Conservation (phyloP, 2,888 invertebrate species). For the Drosophila kuntzei region DNA sequence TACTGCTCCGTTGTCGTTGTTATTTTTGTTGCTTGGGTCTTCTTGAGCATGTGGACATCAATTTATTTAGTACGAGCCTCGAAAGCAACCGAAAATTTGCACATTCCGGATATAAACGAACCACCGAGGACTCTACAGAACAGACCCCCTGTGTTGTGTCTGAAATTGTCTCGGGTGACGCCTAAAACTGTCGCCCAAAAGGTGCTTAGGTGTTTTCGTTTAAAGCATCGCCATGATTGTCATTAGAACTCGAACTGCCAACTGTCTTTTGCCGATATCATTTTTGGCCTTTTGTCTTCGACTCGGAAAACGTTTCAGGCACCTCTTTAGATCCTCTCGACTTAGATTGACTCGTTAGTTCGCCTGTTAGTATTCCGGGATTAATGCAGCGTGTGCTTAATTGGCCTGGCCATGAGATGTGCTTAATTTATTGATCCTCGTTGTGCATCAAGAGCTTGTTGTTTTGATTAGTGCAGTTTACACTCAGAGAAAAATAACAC, state of each 20-base stretch:
- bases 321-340: not conserved
- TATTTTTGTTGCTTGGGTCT: constrained; percentile 33
- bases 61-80: constrained; percentile 70
- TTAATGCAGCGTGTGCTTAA: constrained; percentile 25
- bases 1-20: constrained; percentile 34
- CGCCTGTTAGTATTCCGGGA: not conserved
- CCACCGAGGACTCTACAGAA: constrained; percentile 5
- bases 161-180: constrained; percentile 35
- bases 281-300: constrained; percentile 28
- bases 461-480: not conserved
- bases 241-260: constrained; percentile 21
- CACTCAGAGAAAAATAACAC: not conserved
- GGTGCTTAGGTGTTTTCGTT: constrained; percentile 45
- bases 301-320: not conserved
- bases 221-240: constrained; percentile 27
- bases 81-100: constrained; percentile 55
- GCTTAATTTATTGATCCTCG: not conserved
- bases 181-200: constrained; percentile 41
- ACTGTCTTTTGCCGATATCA: constrained; percentile 9
- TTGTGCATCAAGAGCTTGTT: not conserved
- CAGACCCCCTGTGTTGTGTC: constrained; percentile 9
- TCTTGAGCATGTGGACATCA: constrained; percentile 73
- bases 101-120: constrained; percentile 55
- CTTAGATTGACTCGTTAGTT: not conserved
- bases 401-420: constrained; percentile 20